Conservation (phyloP, 2,113 vertebrate species). For the Zosterops borbonicus region DNA sequence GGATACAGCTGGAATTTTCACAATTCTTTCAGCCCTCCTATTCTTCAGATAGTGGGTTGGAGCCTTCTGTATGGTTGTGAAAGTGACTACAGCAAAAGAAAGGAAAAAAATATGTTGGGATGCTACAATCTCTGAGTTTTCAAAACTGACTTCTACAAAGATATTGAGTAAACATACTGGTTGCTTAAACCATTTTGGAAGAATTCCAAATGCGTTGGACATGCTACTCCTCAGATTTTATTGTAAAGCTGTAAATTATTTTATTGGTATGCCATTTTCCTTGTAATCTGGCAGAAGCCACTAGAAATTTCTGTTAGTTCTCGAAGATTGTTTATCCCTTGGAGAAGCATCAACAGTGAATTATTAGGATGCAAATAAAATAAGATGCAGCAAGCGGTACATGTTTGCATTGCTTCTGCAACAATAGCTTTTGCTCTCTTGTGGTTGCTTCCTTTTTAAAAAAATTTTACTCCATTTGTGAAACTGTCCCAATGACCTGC, state of each 20-base stretch:
- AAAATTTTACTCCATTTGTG: not conserved
- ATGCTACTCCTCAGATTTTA: not conserved
- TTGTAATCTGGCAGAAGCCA: not conserved
- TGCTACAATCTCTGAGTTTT: not conserved
- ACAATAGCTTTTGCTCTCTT: not conserved
- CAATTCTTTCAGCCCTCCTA: not conserved
- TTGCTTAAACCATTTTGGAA: not conserved
- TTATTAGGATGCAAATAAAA: not conserved
- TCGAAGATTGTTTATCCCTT: not conserved
- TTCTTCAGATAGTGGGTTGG: not conserved
- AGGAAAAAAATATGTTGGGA: not conserved
- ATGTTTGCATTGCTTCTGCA: not conserved
- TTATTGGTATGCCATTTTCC: not conserved
- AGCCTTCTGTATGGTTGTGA: not conserved
- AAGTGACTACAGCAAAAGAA: not conserved
- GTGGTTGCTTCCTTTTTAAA: not conserved
- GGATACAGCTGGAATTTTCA: not conserved
- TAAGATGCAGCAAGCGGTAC: not conserved
- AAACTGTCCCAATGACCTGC: fast-evolving
- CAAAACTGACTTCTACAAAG: not conserved
- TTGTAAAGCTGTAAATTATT: not conserved
- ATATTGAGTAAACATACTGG: not conserved
- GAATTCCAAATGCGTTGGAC: fast-evolving
- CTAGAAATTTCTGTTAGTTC: not conserved
- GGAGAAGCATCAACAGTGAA: not conserved